Base-by-base conservation (phyloP, 1,140 invertebrate genomes). In the Drosophila mauritiana region DNA sequence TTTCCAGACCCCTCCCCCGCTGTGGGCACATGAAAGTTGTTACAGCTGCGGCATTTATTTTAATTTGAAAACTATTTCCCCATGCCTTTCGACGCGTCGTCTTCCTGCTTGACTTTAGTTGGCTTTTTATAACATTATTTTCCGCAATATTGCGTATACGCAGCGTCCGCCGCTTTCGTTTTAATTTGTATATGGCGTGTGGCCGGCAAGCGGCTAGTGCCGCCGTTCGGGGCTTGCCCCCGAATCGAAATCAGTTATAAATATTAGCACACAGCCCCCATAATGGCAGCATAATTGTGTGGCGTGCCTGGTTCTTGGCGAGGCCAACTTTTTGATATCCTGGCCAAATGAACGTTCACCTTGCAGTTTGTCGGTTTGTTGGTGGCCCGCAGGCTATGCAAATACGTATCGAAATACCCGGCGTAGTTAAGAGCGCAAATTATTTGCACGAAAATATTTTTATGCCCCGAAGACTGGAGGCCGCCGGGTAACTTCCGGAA, bases 61-160 rank as follows among this genome's bases (percentile, higher is more conserved):
- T 89, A 89, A 89, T 89, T 90, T 89, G 84, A 89, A 89, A 89
- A 89, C 84, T 89, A 89, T 89, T 89, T 89, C 76, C 76, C 76
- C 37, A 37, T 34, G 46, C 43, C 31, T 34, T 4, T 48, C 49
- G 10, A 43, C 52, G 31, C 53, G 7, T 46, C 52, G 31, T 46
- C 61, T 40, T 37, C 31, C 56, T 17, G 78, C 79, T 73, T 73
- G 84, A 84, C 76, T 89, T 89, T 88, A 61, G 80, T 74, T 80
- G 68, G 80, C 84, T 89, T 88, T 88, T 88, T 88, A 84, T 84
- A 84, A 78, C 73, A 84, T 61, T 62, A 74, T 81, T 74, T 61
- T 68, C 20, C 54, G 72, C 54, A 49, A 53, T 68, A 77, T 83
- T 88, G 83, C 83, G 83, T 89, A 89, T 89, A 83, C 84, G 83